These are phyloP conservation scores for Agraylea sexmaculata DNA, from an alignment of 1,140 invertebrate genomes.

Conservation along the genomic window DNA sequence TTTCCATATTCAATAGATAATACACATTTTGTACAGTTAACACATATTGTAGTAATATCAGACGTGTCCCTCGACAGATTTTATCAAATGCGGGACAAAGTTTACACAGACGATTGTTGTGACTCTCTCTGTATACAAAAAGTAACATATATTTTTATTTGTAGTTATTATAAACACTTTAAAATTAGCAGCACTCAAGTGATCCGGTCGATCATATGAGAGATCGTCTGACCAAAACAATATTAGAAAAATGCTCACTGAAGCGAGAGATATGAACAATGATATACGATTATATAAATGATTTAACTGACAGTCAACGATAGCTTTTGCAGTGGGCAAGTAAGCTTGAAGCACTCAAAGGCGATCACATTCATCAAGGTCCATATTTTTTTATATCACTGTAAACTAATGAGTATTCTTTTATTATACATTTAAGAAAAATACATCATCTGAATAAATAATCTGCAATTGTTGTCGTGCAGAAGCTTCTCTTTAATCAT, in stretches of 20 bases:
- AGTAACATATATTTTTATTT: slow-evolving; percentile 17
- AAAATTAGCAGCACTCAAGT: no score
- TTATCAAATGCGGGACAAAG: no score
- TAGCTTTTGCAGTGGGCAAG: slow-evolving; percentile 12
- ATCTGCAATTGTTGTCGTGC: not conserved
- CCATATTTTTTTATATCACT: no score
- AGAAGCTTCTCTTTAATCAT: no score
- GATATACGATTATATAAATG: slow-evolving; percentile 8
- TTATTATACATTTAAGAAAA: slow-evolving; percentile 9
- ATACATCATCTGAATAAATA: slow-evolving; percentile 6
- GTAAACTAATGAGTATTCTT: no score
- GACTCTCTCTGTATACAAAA: slow-evolving; percentile 20
- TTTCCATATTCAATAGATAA: no score
- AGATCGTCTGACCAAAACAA: no score
- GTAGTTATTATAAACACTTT: slow-evolving; percentile 4
- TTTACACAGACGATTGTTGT: slow-evolving; percentile 5
- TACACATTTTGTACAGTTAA: slow-evolving; percentile 6
- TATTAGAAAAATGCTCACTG: no score
- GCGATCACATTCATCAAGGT: no score
- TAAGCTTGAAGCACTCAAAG: slow-evolving; percentile 10
- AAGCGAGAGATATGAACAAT: slow-evolving; percentile 18
- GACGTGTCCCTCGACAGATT: no score
- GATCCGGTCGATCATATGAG: no score
- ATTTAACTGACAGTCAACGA: slow-evolving; percentile 2
- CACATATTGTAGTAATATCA: no score